Base-by-base conservation (phyloP, 2,113 vertebrate species). In the Tetraodon nigroviridis region DNA sequence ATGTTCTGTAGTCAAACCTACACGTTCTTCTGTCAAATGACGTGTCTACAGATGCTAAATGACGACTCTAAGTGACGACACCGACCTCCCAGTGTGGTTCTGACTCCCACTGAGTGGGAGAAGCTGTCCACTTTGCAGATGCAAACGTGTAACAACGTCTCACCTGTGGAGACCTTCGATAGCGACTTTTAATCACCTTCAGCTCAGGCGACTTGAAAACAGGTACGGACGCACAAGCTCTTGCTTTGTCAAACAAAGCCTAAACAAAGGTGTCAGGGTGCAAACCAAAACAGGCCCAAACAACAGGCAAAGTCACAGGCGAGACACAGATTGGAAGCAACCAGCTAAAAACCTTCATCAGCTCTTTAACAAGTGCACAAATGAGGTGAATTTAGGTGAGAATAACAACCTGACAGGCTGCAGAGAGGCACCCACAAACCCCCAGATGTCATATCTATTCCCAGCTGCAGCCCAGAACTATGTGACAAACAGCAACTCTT, bases 281-380 rank as follows among this genome's bases (percentile, higher is more conserved):
- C 79, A 75, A 37, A 37, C 32, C 1, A 8, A 37, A 37, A 37
- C 32, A 37, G 32, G 32, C 32, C 11, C 32, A 12, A 11, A 2
- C 32, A 37, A 37, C 32, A 12, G 32, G 32, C 8, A 12, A 8
- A 37, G 32, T 37, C 8, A 2, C 32, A 37, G 32, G 32, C n/a
- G n/a, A n/a, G n/a, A n/a, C n/a, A n/a, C 32, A 37, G 32, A 8
- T 37, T 37, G 32, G 56, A 69, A 68, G 63, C 50, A 58, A 50
- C 40, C 50, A 17, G 17, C 32, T 37, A 18, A 15, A 14, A 69
- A 63, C 73, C 69, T 71, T 76, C 73, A 70, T 58, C 77, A 82
- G 84, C 79, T 82, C 84, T 77, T 79, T 85, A 83, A 87, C 83
- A 83, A 84, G 82, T 82, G 85, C 82, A 84, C 85, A 87, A 88